Percentiles rank a stretch among this genome's conserved stretches.
These are phyloP conservation scores for Anastatus disparis DNA, from an alignment of 1,140 invertebrate species.

Conservation along the genomic window DNA sequence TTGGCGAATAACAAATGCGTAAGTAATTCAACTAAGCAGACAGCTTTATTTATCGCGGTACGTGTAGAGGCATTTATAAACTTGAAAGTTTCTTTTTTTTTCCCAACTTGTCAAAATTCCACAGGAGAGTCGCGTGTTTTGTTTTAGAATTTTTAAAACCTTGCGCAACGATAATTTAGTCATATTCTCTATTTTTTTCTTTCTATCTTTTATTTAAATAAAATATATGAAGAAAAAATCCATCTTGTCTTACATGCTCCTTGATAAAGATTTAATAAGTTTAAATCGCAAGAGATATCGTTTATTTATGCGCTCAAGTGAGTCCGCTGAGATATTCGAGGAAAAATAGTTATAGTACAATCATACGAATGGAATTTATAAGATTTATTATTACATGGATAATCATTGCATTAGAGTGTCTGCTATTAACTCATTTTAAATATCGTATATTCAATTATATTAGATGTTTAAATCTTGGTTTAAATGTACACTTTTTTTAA, in stretches of 20 bases:
- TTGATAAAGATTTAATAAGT: background rate
- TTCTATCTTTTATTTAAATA: no score
- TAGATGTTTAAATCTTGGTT: no score
- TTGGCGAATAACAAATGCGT: no score
- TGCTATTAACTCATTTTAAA: no score
- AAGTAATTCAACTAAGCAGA: background rate
- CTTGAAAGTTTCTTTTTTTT: background rate
- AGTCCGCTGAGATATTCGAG: background rate
- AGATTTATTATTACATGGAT: background rate
- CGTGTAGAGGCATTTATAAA: background rate
- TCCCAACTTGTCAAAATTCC: background rate
- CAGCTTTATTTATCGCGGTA: background rate
- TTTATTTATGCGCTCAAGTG: slow-evolving; percentile 4
- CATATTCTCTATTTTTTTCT: background rate
- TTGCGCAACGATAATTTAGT: background rate
- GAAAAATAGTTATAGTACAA: background rate
- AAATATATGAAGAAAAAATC: no score
- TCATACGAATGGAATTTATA: slow-evolving; percentile 26
- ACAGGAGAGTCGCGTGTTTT: background rate
- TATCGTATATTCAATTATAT: no score
- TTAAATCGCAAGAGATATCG: background rate
- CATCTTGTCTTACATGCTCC: background rate
- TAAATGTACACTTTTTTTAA: no score
- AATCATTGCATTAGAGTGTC: background rate
- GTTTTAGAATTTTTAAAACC: background rate